These are phyloP conservation scores for Rhinopomastus cyanomelas DNA, from an alignment of 2,113 vertebrate species.

Conservation along the genomic window DNA sequence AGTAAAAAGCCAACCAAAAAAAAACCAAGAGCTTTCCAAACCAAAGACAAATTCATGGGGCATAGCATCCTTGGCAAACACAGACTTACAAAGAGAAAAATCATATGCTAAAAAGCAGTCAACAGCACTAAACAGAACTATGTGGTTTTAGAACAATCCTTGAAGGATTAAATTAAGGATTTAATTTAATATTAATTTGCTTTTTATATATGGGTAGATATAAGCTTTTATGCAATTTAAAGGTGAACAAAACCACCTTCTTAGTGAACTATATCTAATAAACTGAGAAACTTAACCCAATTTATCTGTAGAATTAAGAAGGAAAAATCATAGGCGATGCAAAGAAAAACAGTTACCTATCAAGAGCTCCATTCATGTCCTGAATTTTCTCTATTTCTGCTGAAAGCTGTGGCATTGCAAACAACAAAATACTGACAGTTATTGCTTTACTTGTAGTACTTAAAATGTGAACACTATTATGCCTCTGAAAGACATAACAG, in stretches of 20 bases:
- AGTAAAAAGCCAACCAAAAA: conserved; percentile 3
- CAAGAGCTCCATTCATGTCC: neutral
- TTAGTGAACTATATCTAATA: conserved; percentile 56
- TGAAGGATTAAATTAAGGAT: conserved; percentile 53
- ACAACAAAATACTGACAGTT: neutral
- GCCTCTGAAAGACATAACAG: neutral
- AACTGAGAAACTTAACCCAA: conserved; percentile 37
- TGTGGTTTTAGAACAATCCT: conserved; percentile 54
- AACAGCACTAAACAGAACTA: conserved; percentile 44
- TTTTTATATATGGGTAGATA: neutral
- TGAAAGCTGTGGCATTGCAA: conserved; percentile 8
- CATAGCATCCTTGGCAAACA: conserved; percentile 5
- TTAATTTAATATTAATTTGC: no score
- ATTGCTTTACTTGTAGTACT: neutral
- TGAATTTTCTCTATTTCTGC: neutral
- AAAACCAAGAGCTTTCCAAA: conserved; percentile 24
- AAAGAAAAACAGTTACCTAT: neutral
- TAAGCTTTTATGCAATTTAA: conserved; percentile 34
- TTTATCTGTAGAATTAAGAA: neutral
- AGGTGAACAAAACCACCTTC: conserved; percentile 16
- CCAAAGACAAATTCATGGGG: conserved; percentile 8
- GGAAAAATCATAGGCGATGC: neutral
- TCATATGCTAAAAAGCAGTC: conserved; percentile 42
- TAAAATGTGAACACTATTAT: neutral
- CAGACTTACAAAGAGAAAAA: conserved; percentile 31